phyloP scores from a whole-genome alignment of 1,140 invertebrate species.

The Phocides pigmalion region DNA sequence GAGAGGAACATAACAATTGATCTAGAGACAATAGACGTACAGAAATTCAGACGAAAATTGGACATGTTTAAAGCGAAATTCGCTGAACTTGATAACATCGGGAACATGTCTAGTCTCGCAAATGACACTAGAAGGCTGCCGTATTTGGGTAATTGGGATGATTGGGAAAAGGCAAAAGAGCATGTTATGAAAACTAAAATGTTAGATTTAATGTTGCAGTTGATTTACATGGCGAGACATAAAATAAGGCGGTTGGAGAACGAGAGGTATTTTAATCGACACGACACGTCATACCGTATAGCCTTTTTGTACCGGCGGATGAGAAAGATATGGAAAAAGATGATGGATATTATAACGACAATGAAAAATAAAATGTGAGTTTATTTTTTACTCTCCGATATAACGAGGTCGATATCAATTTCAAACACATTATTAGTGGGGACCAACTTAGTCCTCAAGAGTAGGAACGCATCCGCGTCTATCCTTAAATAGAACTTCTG shows the following conservation, averaged over 20 bases:
- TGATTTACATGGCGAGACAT: slow-evolving; percentile 55
- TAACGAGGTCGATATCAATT: too few species aligned
- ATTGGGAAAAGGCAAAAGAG: slow-evolving; percentile 1
- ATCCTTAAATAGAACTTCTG: too few species aligned
- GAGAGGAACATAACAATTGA: slow-evolving; percentile 48
- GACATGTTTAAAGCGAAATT: slow-evolving; percentile 12
- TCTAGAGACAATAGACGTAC: slow-evolving; percentile 51
- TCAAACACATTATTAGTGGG: too few species aligned
- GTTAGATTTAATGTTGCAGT: slow-evolving; percentile 51
- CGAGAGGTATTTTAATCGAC: slow-evolving; percentile 43
- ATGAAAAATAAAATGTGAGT: too few species aligned
- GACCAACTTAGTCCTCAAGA: too few species aligned
- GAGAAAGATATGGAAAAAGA: slow-evolving; percentile 39
- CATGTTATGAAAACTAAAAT: slow-evolving; percentile 34
- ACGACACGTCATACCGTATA: slow-evolving; percentile 53
- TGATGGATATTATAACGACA: slow-evolving; percentile 33
- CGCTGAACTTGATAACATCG: neutral
- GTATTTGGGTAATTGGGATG: neutral
- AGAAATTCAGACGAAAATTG: slow-evolving; percentile 44
- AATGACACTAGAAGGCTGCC: slow-evolving; percentile 40
- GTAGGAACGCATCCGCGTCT: too few species aligned
- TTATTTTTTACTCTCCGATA: too few species aligned
- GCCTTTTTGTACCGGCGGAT: slow-evolving; percentile 48
- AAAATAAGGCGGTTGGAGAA: slow-evolving; percentile 47
- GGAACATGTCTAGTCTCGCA: neutral